Base-by-base conservation (phyloP, 2,113 vertebrate genomes). In the Poeciliopsis retropinna region DNA sequence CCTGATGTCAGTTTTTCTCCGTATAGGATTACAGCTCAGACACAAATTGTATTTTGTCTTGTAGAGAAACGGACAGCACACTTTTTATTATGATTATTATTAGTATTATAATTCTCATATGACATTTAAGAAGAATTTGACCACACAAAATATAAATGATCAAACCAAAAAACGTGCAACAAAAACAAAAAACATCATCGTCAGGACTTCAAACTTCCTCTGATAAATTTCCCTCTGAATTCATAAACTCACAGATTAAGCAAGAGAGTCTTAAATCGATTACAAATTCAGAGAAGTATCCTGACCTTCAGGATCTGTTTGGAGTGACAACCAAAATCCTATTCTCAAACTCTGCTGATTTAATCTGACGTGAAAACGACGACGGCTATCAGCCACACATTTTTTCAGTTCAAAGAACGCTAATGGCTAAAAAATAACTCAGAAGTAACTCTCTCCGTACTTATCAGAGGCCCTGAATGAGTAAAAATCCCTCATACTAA, bases 291-390 rank as follows among this genome's bases (percentile, higher is more conserved):
- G 32, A 25, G 25, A 54, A 3, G 30, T 4, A 27, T 15, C 67
- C 13, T n/a, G 54, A 77, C 22, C 32, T 77, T 5, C 64, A 41
- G 73, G 72, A 29, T 60, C 54, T 51, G 30, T 65, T 3, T 25
- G 39, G 66, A 73, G 29, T 76, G 82, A 73, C 64, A 79, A 29
- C 39, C 9, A 22, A 29, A 31, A 31, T 60, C 44, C 29, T 72
- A 76, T 84, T 85, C 86, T 82, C 85, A 84, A 68, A 68, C 81
- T 64, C 62, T 60, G 79, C 64, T 69, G 62, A 84, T 69, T 83
- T 86, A 91, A 92, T 88, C 85, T 82, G 57, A 79, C 81, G 82
- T 86, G 65, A 75, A 86, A 86, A 90, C 84, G 82, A 73, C 72
- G 60, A 70, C 76, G 41, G 61, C 71, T 70, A 72, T 86, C 82